Conservation (phyloP, 2,113 vertebrate species). For the Atlantisia rogersi region DNA sequence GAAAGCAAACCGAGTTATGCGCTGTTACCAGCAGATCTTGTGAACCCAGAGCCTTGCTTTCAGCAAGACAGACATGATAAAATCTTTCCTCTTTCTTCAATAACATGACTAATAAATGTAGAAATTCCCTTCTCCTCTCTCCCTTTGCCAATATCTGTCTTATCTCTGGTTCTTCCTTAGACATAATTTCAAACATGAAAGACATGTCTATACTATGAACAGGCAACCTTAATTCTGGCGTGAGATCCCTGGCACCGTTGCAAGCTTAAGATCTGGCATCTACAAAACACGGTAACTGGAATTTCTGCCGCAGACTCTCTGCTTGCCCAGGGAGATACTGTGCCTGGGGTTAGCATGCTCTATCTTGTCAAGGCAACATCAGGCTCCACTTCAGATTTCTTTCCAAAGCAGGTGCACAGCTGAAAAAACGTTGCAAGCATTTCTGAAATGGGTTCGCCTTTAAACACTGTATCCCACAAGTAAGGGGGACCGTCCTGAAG, state of each 20-base stretch:
- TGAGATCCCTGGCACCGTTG: background rate
- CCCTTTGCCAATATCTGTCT: conserved; percentile 36
- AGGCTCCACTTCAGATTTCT: conserved; percentile 39
- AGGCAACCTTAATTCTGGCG: conserved; percentile 50
- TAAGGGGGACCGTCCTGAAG: background rate
- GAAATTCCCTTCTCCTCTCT: conserved; percentile 51
- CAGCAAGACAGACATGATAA: conserved; percentile 40
- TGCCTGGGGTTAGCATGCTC: background rate
- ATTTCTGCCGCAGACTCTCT: conserved; percentile 52
- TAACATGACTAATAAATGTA: conserved; percentile 56
- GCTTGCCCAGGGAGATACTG: background rate
- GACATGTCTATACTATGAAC: conserved; percentile 11
- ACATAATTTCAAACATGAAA: conserved; percentile 50
- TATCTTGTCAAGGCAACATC: conserved; percentile 42
- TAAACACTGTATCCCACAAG: conserved; percentile 16
- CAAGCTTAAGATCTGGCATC: conserved; percentile 1
- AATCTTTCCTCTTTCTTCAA: conserved; percentile 60
- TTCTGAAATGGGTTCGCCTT: background rate
- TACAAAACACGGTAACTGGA: conserved; percentile 41
- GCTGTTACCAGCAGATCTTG: conserved; percentile 4
- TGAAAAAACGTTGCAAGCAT: conserved; percentile 55
- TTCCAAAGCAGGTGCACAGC: conserved; percentile 61
- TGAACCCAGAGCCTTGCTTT: conserved; percentile 45
- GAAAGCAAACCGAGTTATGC: background rate
- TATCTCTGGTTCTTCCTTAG: conserved; percentile 20